Base-by-base conservation (phyloP, 1,140 invertebrate genomes). In the Drosophila pruinosa region DNA sequence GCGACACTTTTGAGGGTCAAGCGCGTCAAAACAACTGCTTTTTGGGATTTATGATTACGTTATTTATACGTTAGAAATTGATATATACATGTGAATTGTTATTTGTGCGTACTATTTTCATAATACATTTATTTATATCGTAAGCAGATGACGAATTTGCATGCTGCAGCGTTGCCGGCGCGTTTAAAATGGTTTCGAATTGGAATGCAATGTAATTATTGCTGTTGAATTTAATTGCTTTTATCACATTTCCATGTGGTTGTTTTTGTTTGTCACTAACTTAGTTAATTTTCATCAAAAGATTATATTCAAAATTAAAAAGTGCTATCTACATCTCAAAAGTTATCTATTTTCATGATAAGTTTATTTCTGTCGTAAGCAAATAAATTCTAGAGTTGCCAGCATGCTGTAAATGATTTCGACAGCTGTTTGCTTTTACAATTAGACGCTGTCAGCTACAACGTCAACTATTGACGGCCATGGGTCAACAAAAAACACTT, bases 241-340 rank as follows among this genome's bases (percentile, higher is more conserved):
- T 31, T 26, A 7, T n/a, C n/a, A n/a, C n/a, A n/a, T n/a, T n/a
- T n/a, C n/a, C n/a, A n/a, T n/a, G n/a, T 47, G 12, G 2, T 50
- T 24, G 12, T 28, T 48, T n/a, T 34, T 34, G n/a, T n/a, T 7
- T 10, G 28, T 31, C 28, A 10, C 8, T 31, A 31, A 10, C n/a
- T 31, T 7, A 28, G 5, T 28, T 34, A 34, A 12, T 34, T 34
- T 12, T 34, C 1, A 5, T 1, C 0, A 5, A 1, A 1, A 12
- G 48, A 17, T 52, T 34, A 21, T 17, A 15, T 17, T 34, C 26
- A 26, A 52, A 52, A 52, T 52, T 52, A 52, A 52, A 52, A 39
- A 31, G 5, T 56, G 15, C 6, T 57, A 57, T 57, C 39, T 57
- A n/a, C 43, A 47, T 47, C 43, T 47, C 43, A 14, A 24, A 5